Conservation (phyloP, 2,888 invertebrate species). For the Leucania comma region DNA sequence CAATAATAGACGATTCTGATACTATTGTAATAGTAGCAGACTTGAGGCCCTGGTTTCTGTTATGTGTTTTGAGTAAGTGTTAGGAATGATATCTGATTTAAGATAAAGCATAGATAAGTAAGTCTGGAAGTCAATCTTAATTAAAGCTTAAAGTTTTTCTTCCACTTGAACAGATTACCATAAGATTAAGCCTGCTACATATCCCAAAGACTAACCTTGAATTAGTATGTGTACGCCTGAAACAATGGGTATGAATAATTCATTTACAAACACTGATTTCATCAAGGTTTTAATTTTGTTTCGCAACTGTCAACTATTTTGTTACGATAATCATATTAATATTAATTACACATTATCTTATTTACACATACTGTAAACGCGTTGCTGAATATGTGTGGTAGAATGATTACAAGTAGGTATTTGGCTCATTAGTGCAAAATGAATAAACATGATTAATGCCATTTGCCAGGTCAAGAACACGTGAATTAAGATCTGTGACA, state of each 20-base stretch:
- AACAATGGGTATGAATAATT: slow-evolving; percentile 69
- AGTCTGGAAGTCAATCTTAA: no score
- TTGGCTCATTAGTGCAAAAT: slow-evolving; percentile 10
- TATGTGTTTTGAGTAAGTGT: no score
- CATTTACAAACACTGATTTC: slow-evolving; percentile 54
- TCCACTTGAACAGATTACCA: slow-evolving; percentile 8
- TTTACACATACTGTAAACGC: slow-evolving; percentile 10
- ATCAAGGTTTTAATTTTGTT: slow-evolving; percentile 57
- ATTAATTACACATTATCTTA: slow-evolving; percentile 8
- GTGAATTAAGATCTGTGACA: neutral
- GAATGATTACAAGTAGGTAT: neutral
- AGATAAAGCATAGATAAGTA: no score
- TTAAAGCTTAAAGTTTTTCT: slow-evolving; percentile 1
- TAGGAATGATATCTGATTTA: no score
- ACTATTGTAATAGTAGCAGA: no score
- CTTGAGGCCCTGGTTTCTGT: no score
- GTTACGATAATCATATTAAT: slow-evolving; percentile 23
- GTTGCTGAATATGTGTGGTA: slow-evolving; percentile 2
- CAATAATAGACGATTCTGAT: no score
- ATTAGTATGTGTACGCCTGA: slow-evolving; percentile 40
- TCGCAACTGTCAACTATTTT: slow-evolving; percentile 36
- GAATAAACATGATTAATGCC: slow-evolving; percentile 1
- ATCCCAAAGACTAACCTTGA: slow-evolving; percentile 46
- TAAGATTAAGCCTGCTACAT: slow-evolving; percentile 12
- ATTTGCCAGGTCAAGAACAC: slow-evolving; percentile 2